Evolutionary conservation across 2,113 vertebrate genomes (phyloP).

Genomic region (Apteryx owenii): DNA sequence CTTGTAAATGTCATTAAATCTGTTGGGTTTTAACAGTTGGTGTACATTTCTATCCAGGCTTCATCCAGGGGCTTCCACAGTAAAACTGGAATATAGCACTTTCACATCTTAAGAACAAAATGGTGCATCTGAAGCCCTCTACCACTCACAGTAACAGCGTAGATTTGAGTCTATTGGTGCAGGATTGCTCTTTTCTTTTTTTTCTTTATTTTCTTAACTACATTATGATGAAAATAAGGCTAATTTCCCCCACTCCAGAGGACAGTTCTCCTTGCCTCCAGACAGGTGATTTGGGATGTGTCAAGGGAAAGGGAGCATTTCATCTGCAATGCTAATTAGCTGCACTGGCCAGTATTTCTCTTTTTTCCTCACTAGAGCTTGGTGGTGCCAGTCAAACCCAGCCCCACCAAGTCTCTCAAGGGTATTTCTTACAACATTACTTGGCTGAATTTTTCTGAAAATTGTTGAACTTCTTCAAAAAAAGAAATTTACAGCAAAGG

Average conservation of each 20-base stretch:
- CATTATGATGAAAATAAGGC: neutral
- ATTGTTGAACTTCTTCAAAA: neutral
- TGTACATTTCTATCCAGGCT: neutral
- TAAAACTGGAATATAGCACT: neutral
- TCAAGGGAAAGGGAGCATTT: neutral
- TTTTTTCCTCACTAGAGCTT: neutral
- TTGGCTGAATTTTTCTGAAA: neutral
- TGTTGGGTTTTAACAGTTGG: constrained; percentile 15
- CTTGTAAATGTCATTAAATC: constrained; percentile 33
- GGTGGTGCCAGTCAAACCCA: neutral
- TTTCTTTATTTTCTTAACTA: neutral
- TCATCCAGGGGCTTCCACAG: neutral
- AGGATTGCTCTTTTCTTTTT: neutral
- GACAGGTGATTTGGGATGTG: neutral
- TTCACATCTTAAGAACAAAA: neutral
- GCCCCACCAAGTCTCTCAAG: neutral
- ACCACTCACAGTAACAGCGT: too few species aligned
- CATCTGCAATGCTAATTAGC: neutral
- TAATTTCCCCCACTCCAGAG: neutral
- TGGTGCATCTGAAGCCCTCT: neutral
- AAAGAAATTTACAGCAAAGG: neutral
- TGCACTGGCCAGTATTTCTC: neutral
- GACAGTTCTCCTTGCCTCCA: neutral
- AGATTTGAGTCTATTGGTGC: neutral
- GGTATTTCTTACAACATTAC: neutral